These are phyloP conservation scores for Leptopilina drosophilae DNA, from an alignment of 2,888 invertebrate genomes.

Conservation along the genomic window DNA sequence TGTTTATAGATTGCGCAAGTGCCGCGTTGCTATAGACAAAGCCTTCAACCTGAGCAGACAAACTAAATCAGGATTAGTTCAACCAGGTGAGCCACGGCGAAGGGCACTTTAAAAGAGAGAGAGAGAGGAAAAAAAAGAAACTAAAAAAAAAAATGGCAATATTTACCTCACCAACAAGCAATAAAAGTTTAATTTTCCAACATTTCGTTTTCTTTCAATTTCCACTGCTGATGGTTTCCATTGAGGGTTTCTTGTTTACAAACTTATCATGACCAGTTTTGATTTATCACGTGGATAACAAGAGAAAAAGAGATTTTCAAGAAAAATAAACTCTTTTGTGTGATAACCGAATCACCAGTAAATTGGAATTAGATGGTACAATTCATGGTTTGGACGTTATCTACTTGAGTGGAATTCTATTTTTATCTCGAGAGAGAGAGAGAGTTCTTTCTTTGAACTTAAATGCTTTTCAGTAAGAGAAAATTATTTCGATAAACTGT, in stretches of 20 bases:
- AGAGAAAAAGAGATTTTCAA: background rate
- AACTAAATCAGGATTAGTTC: slow-evolving; percentile 53
- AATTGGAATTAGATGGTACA: slow-evolving; percentile 25
- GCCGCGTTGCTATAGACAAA: slow-evolving; percentile 66
- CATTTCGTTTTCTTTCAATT: background rate
- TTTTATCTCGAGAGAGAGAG: background rate
- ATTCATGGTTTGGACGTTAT: slow-evolving; percentile 11
- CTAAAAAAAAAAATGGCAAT: slow-evolving; percentile 16
- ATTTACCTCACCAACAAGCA: background rate
- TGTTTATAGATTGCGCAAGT: slow-evolving; percentile 70
- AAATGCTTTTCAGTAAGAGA: background rate
- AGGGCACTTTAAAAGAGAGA: slow-evolving; percentile 25
- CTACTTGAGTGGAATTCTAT: background rate
- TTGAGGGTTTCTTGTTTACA: slow-evolving; percentile 11
- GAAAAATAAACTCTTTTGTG: background rate
- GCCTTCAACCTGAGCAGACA: slow-evolving; percentile 55
- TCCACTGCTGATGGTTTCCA: background rate
- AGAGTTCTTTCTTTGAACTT: background rate
- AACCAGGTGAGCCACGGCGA: slow-evolving; percentile 50
- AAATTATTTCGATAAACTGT: background rate
- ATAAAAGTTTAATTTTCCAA: background rate
- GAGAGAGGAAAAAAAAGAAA: too few relatives aligned
- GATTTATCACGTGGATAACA: slow-evolving; percentile 16
- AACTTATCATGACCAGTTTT: slow-evolving; percentile 19
- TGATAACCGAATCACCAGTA: background rate